phyloP scores from a whole-genome alignment of 2,797 vertebrate genomes.

The Gymnoscopelus braueri region DNA sequence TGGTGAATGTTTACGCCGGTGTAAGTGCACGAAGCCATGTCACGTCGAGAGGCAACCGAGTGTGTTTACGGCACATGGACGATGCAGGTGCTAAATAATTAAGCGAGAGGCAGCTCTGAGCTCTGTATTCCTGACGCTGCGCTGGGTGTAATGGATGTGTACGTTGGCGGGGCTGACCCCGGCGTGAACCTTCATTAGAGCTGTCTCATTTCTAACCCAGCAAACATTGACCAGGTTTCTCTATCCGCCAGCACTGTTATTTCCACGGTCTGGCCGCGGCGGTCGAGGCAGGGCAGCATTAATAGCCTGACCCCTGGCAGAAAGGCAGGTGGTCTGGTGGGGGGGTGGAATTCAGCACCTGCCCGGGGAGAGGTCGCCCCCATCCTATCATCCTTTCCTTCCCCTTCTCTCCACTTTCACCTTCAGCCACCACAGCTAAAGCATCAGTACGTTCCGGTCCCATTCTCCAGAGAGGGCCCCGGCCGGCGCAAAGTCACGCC shows the following conservation, averaged over 20 bases:
- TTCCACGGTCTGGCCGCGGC: constrained; percentile 61
- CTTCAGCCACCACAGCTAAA: constrained; percentile 47
- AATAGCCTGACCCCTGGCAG: constrained; percentile 78
- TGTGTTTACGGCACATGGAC: constrained; percentile 61
- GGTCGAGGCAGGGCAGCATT: constrained; percentile 76
- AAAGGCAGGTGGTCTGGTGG: constrained; percentile 76
- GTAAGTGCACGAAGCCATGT: constrained; percentile 37
- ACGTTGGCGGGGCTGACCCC: constrained; percentile 64
- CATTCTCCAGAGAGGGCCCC: constrained; percentile 23
- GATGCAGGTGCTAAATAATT: constrained; percentile 70
- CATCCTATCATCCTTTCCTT: constrained; percentile 18
- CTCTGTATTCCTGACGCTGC: constrained; percentile 62
- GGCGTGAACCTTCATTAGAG: constrained; percentile 65
- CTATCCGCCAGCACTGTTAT: constrained; percentile 35
- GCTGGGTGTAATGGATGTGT: constrained; percentile 41
- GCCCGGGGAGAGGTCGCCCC: constrained; percentile 64
- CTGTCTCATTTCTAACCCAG: constrained; percentile 54
- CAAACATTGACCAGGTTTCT: no score
- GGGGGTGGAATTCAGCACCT: constrained; percentile 62
- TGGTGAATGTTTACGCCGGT: constrained; percentile 19
- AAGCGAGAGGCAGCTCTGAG: constrained; percentile 50
- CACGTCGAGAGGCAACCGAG: constrained; percentile 38
- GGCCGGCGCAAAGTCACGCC: constrained; percentile 65
- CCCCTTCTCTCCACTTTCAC: constrained; percentile 42
- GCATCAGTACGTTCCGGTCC: constrained; percentile 31